A percentile compares a stretch with the other conserved stretches of the same genome.
Conservation (phyloP, 35 echinoderm and acorn worm genomes). For the Heliocidaris tuberculata region DNA sequence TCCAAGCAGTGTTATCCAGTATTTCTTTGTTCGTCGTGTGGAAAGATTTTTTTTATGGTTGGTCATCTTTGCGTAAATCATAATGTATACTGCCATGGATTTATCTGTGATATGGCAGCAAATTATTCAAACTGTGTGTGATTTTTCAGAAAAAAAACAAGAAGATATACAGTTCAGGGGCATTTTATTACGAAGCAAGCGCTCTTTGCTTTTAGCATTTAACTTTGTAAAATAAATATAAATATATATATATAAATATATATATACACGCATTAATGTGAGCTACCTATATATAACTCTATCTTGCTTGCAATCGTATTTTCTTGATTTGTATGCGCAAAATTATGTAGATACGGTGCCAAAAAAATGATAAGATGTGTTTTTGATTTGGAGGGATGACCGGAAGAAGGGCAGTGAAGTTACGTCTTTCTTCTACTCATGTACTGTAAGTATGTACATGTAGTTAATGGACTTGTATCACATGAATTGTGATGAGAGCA, state of each 20-base stretch:
- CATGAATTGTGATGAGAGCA: background rate
- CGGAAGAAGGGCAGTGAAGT: background rate
- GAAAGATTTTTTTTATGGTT: background rate
- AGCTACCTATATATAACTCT: background rate
- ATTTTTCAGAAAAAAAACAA: conserved; percentile 19
- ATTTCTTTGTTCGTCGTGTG: conserved; percentile 15
- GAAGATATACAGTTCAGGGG: conserved; percentile 32
- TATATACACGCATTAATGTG: conserved; percentile 17
- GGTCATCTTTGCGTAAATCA: background rate
- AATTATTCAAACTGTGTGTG: conserved; percentile 37
- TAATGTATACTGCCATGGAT: background rate
- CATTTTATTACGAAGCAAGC: conserved; percentile 33
- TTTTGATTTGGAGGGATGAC: background rate
- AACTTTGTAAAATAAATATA: conserved; percentile 9
- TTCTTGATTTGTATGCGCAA: background rate
- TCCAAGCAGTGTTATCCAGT: background rate
- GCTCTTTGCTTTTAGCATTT: background rate
- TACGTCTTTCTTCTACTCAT: background rate
- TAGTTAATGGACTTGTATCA: background rate
- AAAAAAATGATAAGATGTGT: background rate
- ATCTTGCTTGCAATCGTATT: background rate
- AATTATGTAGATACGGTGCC: background rate
- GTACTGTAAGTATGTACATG: background rate
- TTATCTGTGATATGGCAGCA: background rate
- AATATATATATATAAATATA: conserved; percentile 28